These are phyloP conservation scores for Euschistus heros DNA, from an alignment of 1,140 invertebrate genomes.

Conservation along the genomic window DNA sequence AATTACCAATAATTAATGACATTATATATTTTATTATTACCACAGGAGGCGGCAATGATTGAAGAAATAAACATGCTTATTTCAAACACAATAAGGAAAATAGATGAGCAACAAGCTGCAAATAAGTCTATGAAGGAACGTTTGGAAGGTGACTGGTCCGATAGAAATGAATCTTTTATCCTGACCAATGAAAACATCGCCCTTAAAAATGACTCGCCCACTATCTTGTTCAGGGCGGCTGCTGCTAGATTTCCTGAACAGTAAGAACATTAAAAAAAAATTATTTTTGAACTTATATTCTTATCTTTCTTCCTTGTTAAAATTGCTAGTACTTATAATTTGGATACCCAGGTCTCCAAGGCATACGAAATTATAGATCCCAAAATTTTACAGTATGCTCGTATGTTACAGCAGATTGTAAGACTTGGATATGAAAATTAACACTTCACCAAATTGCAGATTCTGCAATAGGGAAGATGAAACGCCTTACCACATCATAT, in stretches of 20 bases:
- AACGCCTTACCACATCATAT: too few species aligned
- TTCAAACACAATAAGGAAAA: conserved; percentile 46
- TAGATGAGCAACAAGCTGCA: conserved; percentile 60
- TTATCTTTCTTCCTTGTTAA: too few species aligned
- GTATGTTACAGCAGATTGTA: too few species aligned
- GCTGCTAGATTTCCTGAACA: conserved; percentile 56
- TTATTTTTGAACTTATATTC: too few species aligned
- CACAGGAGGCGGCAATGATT: conserved; percentile 51
- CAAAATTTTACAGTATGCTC: too few species aligned
- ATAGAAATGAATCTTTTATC: conserved; percentile 69
- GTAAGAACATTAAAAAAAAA: conserved; percentile 37
- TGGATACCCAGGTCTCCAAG: too few species aligned
- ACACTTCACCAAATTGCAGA: too few species aligned
- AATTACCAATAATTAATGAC: too few species aligned
- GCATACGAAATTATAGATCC: too few species aligned
- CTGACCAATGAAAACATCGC: conserved; percentile 54
- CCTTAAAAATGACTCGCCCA: conserved; percentile 50
- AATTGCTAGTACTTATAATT: too few species aligned
- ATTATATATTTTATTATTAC: not conserved
- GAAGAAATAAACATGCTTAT: conserved; percentile 50
- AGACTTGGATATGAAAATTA: too few species aligned
- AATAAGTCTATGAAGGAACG: conserved; percentile 66
- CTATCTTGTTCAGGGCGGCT: conserved; percentile 55
- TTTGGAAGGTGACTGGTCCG: conserved; percentile 79
- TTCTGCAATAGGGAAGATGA: too few species aligned